Evolutionary conservation across 2,888 invertebrate genomes (phyloP), one percentile per base, ranked within the genome.

Genomic region (Meteorus cinctellus): DNA sequence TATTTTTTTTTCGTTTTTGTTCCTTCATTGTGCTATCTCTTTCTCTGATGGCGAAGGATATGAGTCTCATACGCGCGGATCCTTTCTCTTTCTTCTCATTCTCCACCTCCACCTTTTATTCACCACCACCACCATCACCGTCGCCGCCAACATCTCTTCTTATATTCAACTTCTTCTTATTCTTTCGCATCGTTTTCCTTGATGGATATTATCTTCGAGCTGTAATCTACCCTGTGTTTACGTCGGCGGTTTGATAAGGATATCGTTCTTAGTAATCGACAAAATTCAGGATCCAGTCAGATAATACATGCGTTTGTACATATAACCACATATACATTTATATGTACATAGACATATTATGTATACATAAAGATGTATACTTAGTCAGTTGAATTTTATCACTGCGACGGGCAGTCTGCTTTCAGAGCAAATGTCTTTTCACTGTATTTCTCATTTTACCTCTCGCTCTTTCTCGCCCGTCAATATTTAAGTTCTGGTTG

Each of bases 171-270:
- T 67, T 74, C 62, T 74, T 74, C 74, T 69, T 63, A 36, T 74
- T 70, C 70, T 34, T 65, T 55, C 27, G 27, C 72, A 74, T 73
- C 73, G 72, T 78, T 76, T 79, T 77, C 74, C 76, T 74, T 80
- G 81, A 80, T 78, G 80, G 78, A 80, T 81, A 81, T 75, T 80
- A 78, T 79, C 79, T 73, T 77, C 72, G 74, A 69, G 72, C 72
- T 78, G 81, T 80, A 81, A 81, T 81, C 78, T 80, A 80, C 68
- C 77, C 72, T 73, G 74, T 78, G 70, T 78, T 78, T 75, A 69
- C 79, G 65, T 67, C 77, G 19, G 36, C n/a, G 31, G n/a, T 55
- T 69, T 55, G 69, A 69, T 69, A 69, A 69, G 69, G 55, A 51
- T 51, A 69, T 69, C 51, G 51, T 51, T 51, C 69, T 31, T 31